Conservation (phyloP, 2,113 vertebrate species). For the Acrocephalus kingi region DNA sequence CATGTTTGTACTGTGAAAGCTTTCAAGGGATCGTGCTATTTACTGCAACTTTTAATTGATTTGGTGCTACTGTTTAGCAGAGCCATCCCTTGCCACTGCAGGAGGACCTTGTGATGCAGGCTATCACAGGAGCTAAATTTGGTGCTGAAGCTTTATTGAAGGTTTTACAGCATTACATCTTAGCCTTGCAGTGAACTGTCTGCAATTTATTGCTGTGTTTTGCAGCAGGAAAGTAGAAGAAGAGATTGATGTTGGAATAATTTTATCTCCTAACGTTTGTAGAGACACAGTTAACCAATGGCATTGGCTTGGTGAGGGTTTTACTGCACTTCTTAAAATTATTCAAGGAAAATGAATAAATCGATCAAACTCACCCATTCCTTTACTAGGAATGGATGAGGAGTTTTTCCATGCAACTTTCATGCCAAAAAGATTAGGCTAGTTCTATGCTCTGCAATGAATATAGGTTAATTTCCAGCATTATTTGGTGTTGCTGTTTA, state of each 20-base stretch:
- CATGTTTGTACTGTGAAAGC: background rate
- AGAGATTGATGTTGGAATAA: slow-evolving; percentile 37
- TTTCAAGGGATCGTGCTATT: slow-evolving; percentile 8
- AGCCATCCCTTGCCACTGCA: slow-evolving; percentile 12
- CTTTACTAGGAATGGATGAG: background rate
- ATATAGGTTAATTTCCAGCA: background rate
- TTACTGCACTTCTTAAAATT: background rate
- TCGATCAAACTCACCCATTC: background rate
- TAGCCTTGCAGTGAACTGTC: slow-evolving; percentile 1
- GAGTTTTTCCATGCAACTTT: background rate
- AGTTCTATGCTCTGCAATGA: background rate
- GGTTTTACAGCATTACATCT: slow-evolving; percentile 36
- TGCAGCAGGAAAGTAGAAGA: slow-evolving; percentile 11
- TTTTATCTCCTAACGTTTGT: background rate
- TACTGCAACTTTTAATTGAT: slow-evolving; percentile 47
- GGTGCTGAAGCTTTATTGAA: slow-evolving; percentile 23
- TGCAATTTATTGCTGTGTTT: slow-evolving; percentile 52
- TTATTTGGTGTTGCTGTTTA: background rate
- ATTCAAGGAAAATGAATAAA: background rate
- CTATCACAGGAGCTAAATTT: slow-evolving; percentile 6
- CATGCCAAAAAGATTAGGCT: background rate
- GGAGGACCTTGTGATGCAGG: background rate
- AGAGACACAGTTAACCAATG: background rate
- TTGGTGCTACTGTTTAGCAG: background rate
- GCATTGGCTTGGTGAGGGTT: background rate